Base-by-base conservation (phyloP, 1,140 invertebrate genomes). In the Lordiphosa mommai region DNA sequence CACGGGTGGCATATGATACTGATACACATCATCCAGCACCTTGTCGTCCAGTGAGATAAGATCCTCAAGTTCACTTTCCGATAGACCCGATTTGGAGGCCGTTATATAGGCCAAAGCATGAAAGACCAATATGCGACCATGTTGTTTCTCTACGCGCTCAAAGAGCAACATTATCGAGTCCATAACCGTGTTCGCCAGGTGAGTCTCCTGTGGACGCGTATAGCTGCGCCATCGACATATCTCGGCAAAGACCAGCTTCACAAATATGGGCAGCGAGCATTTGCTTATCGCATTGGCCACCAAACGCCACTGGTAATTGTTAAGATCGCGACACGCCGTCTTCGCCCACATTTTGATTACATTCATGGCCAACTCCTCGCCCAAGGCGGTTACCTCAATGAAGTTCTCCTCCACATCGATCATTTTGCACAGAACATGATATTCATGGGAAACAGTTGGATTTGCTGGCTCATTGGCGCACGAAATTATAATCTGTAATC, bases 161-260 rank as follows among this genome's bases (percentile, higher is more conserved):
- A 98, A 98, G 1, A 99, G 90, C 93, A 98, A 96, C 94, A 98
- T 98, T 72, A 99, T 99, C 9, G 95, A 97, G 86, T 99, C 97
- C 94, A 98, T 98, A 0, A 99, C 97, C 4, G 96, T 98, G 17
- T 95, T 96, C 0, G 97, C 96, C 30, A 99, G 90, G 73, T 96
- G 94, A 0, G 97, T 98, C 68, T 97, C 96, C 61, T 96, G 94
- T 0, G 96, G 95, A 88, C 96, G 96, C 0, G 97, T 98, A 87
- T 99, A 99, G 56, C 97, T 99, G 41, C 97, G 93, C 98, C 98
- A 99, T 50, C 97, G 91, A 86, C 96, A 98, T 7, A 99, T 96
- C 90, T 99, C 97, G 6, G 97, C 97, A 90, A 97, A 98, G 0
- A 99, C 97, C 12, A 99, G 90, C 90, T 99, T 99, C 0, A 99